Evolutionary conservation across 2,113 vertebrate genomes (phyloP).

Genomic region (Motacilla alba): DNA sequence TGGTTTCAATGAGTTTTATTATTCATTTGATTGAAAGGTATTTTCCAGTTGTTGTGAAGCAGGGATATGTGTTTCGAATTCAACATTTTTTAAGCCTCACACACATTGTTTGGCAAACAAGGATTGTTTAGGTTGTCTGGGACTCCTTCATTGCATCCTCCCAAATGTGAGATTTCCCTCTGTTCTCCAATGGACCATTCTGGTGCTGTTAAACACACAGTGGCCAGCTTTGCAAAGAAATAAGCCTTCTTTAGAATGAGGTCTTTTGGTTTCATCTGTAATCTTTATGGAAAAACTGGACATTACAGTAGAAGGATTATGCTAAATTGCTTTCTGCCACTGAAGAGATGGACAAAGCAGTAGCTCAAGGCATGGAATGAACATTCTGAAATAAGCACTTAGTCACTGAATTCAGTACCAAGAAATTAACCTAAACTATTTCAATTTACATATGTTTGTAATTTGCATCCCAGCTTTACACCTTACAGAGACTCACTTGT

Average conservation of each 20-base stretch:
- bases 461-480: slow-evolving; percentile 48
- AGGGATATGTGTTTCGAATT: slow-evolving; percentile 27
- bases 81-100: slow-evolving; percentile 26
- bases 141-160: slow-evolving; percentile 1
- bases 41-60: slow-evolving; percentile 51
- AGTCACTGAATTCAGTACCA: slow-evolving; percentile 19
- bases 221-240: slow-evolving; percentile 14
- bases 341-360: slow-evolving; percentile 39
- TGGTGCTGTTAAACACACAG: slow-evolving; percentile 7
- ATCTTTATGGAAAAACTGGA: slow-evolving; percentile 54
- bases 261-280: slow-evolving; percentile 33
- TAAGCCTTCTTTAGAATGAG: slow-evolving; percentile 55
- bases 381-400: slow-evolving; percentile 40
- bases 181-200: slow-evolving; percentile 2
- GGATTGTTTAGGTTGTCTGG: slow-evolving; percentile 33
- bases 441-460: slow-evolving; percentile 58
- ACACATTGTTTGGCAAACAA: slow-evolving; percentile 10
- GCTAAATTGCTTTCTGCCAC: slow-evolving; percentile 46
- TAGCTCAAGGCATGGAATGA: slow-evolving; percentile 33
- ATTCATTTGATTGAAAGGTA: slow-evolving; percentile 60
- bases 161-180: slow-evolving; percentile 37
- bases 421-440: slow-evolving; percentile 49
- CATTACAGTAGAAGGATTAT: slow-evolving; percentile 66
- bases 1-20: slow-evolving; percentile 30
- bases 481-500: slow-evolving; percentile 61